Evolutionary conservation across 2,797 vertebrate species (phyloP).

Genomic region (Poecilia wingei): DNA sequence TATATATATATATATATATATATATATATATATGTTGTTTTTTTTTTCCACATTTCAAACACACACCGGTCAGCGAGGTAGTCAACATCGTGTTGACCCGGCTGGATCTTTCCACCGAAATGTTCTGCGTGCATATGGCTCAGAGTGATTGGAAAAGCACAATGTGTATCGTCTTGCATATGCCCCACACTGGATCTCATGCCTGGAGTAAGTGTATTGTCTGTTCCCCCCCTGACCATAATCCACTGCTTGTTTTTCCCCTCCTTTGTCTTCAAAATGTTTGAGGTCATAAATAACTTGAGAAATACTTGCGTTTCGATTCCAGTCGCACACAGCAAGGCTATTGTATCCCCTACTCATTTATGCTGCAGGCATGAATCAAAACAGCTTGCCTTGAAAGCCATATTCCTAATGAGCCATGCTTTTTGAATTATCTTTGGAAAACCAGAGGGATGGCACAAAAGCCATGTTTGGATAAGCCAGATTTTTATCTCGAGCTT

Average conservation of each 20-base stretch:
- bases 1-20: too few relatives aligned
- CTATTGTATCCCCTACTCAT: constrained; percentile 62
- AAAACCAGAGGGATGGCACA: constrained; percentile 67
- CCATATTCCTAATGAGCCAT: constrained; percentile 71
- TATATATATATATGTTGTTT: background rate
- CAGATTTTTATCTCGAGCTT: constrained; percentile 62
- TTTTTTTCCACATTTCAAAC: constrained; percentile 1
- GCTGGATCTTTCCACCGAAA: background rate
- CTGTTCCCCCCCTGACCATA: constrained; percentile 23
- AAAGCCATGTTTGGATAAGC: constrained; percentile 62
- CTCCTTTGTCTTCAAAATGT: constrained; percentile 58
- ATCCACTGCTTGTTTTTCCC: constrained; percentile 44
- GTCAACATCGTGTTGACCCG: constrained; percentile 14
- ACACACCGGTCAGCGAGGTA: constrained; percentile 30
- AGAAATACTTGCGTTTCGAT: constrained; percentile 56
- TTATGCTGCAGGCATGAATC: constrained; percentile 56
- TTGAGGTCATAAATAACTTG: constrained; percentile 73
- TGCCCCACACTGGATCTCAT: constrained; percentile 11
- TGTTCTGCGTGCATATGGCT: constrained; percentile 35
- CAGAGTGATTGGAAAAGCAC: constrained; percentile 39
- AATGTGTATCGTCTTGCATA: constrained; percentile 9
- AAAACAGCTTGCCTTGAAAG: constrained; percentile 60
- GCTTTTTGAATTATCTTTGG: constrained; percentile 73
- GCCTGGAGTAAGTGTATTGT: constrained; percentile 23
- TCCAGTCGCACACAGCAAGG: constrained; percentile 53